Conservation (phyloP, 2,113 vertebrate genomes). For the Ursus arctos region DNA sequence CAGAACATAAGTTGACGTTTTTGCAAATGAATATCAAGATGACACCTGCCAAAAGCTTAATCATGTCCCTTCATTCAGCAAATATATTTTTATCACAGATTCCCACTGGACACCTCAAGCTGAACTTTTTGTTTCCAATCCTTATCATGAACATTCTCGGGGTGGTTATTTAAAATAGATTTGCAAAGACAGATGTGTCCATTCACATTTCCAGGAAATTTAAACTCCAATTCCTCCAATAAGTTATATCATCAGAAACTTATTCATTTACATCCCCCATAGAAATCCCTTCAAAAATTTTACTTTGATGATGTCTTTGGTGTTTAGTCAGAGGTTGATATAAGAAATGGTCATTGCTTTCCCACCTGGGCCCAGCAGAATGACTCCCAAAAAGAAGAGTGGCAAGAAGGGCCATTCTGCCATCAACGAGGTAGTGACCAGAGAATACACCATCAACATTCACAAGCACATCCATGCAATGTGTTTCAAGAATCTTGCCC, state of each 20-base stretch:
- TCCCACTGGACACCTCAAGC: not conserved
- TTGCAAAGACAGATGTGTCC: not conserved
- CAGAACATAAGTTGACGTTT: not conserved
- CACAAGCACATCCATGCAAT: not conserved
- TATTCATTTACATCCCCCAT: not conserved
- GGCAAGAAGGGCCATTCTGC: too few relatives aligned
- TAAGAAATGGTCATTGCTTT: not conserved
- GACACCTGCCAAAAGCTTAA: not conserved
- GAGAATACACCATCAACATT: not conserved
- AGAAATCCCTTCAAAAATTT: conserved; percentile 13
- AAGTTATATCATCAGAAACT: not conserved
- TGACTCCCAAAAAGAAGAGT: too few relatives aligned
- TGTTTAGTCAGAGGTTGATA: not conserved
- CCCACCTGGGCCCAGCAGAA: too few relatives aligned
- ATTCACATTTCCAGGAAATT: conserved; percentile 14
- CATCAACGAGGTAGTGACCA: too few relatives aligned
- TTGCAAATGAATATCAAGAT: not conserved
- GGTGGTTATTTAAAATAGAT: conserved; percentile 1
- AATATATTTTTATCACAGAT: not conserved
- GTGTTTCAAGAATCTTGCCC: not conserved
- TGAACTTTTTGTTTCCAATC: not conserved
- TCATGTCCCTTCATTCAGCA: not conserved
- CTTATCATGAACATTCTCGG: not conserved
- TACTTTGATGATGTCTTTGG: not conserved
- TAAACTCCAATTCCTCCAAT: not conserved